Evolutionary conservation across 2,888 invertebrate species (phyloP).

Genomic region (Flexamia atlantica): DNA sequence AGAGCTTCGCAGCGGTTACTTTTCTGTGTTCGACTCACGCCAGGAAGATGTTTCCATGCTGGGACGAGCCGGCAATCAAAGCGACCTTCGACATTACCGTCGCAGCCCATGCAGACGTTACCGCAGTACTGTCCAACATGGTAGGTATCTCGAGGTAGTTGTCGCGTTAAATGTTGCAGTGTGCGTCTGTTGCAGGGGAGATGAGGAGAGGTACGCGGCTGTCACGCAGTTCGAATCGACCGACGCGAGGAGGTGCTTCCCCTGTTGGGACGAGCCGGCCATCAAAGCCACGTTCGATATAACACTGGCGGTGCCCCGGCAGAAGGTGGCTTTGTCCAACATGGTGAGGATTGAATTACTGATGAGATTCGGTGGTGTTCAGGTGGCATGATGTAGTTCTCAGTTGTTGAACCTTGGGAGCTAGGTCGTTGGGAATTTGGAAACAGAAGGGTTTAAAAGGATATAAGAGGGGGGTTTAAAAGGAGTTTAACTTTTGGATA

Average conservation of each 20-base stretch:
- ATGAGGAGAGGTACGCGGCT: conserved; percentile 89
- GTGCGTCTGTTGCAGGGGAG: conserved; percentile 75
- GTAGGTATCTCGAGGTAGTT: conserved; percentile 77
- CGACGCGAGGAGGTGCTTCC: conserved; percentile 95
- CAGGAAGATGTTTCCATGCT: conserved; percentile 95
- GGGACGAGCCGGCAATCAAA: conserved; percentile 98
- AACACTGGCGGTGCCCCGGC: conserved; percentile 83
- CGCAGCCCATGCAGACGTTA: conserved; percentile 82
- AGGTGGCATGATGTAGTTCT: too few relatives aligned
- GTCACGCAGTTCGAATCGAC: conserved; percentile 96
- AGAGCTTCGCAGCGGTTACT: conserved; percentile 90
- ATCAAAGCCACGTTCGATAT: conserved; percentile 97
- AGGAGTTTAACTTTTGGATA: too few relatives aligned
- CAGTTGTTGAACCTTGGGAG: too few relatives aligned
- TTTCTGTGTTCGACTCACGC: conserved; percentile 95
- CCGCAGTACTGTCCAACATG: conserved; percentile 97
- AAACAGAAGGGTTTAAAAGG: too few relatives aligned
- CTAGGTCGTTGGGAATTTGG: too few relatives aligned
- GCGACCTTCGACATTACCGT: conserved; percentile 95
- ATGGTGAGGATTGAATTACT: conserved; percentile 80
- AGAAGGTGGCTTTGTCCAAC: conserved; percentile 93
- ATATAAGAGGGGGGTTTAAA: too few relatives aligned
- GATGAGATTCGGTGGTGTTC: too few relatives aligned
- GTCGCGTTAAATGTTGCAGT: background rate
- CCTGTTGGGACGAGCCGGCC: conserved; percentile 99